Evolutionary conservation across 2,888 invertebrate species (phyloP), one percentile per base, ranked within the genome.

Genomic region (Brassicogethes aeneus): DNA sequence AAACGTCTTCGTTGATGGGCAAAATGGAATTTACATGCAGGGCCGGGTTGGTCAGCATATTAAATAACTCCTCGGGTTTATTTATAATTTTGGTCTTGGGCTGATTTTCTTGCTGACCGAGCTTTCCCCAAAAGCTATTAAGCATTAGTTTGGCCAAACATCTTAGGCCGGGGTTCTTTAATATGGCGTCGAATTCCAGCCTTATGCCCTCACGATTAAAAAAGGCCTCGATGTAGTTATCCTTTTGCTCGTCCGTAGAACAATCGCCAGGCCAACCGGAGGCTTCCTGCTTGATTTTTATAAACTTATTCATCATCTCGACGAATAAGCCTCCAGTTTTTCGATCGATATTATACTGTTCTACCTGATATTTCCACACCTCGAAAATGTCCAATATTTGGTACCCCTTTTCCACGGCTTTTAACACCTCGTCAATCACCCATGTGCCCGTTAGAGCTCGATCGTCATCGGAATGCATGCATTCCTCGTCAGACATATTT

Each of bases 331-430:
- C n/a, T 0, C 46, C 56, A 2, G 30, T 16, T 13, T 46, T 46
- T 12, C 41, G 41, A 3, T 37, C 40, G 16, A 12, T 43, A 40
- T 57, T 43, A 17, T 61, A 65, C 38, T 62, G 37, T 14, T 29
- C 17, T 16, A 30, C 16, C 2, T 44, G 14, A 36, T 45, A 45
- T 2, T 10, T 12, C 40, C 45, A 45, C 8, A 45, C 35, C 16
- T 47, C 43, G 29, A 34, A 40, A 7, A 38, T 36, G 3, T 61
- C 45, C 0, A 56, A 2, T n/a, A 64, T 47, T 34, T 43, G 41
- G 39, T 66, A 68, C 0, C 61, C 62, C 17, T 29, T 42, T 48
- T 46, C 38, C 0, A 60, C 16, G 3, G 65, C 65, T 43, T n/a
- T n/a, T n/a, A n/a, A n/a, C n/a, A n/a, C n/a, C n/a, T n/a, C n/a